phyloP scores from a whole-genome alignment of 2,888 invertebrate genomes.

The Torymus tubicola region DNA sequence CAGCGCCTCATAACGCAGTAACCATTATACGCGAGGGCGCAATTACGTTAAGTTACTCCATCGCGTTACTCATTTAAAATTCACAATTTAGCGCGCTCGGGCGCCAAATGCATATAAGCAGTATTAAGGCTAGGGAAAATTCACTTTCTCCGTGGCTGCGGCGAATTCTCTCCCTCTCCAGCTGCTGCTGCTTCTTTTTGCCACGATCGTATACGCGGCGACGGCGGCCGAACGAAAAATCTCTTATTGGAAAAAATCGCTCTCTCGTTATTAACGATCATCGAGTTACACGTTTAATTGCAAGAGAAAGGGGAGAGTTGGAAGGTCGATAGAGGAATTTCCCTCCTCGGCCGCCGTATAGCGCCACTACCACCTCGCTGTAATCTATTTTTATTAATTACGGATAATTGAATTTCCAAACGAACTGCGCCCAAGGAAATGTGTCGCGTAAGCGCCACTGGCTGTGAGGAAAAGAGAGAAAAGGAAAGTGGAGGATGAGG shows the following conservation, averaged over 20 bases:
- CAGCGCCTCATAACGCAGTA: neutral
- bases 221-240: conserved; percentile 46
- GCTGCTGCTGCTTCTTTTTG: conserved; percentile 2
- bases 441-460: conserved; percentile 46
- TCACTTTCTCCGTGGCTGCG: conserved; percentile 5
- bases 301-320: neutral
- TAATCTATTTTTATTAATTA: conserved; percentile 58
- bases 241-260: conserved; percentile 44
- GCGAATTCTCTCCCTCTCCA: neutral
- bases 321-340: conserved; percentile 47
- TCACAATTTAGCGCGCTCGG: conserved; percentile 38
- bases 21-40: neutral
- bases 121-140: conserved; percentile 32
- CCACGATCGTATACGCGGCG: neutral
- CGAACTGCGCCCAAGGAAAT: conserved; percentile 49
- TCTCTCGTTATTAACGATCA: conserved; percentile 55
- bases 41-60: conserved; percentile 15
- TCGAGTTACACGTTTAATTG: conserved; percentile 54
- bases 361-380: neutral
- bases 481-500: conserved; percentile 11
- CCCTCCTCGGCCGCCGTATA: conserved; percentile 18
- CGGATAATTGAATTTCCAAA: conserved; percentile 58
- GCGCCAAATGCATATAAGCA: conserved; percentile 35
- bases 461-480: no score
- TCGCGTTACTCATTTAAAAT: conserved; percentile 30